Conservation (phyloP, 2,113 vertebrate species). For the Myotis brandtii region DNA sequence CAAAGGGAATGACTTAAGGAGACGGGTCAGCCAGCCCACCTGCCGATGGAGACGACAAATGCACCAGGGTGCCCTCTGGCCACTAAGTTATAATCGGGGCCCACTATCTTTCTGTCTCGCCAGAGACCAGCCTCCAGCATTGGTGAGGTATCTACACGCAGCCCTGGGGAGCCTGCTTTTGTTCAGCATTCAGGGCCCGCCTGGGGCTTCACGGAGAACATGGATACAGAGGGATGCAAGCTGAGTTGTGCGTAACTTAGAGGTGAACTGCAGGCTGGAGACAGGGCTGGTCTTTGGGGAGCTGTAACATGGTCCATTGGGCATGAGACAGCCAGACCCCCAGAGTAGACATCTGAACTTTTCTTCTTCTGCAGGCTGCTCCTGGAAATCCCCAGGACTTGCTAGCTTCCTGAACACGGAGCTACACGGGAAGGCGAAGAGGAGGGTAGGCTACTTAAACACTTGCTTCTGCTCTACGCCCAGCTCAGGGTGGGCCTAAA, state of each 20-base stretch:
- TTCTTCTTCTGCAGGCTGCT: constrained; percentile 28
- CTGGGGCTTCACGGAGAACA: constrained; percentile 58
- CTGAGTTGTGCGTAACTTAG: neutral
- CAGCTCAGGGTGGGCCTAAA: neutral
- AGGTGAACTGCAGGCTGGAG: constrained; percentile 26
- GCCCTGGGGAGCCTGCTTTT: constrained; percentile 77
- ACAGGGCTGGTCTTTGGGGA: constrained; percentile 45
- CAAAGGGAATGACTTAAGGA: constrained; percentile 72
- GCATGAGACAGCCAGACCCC: neutral
- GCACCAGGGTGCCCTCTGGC: constrained; percentile 67
- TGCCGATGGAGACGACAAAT: constrained; percentile 77
- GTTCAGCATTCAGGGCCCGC: neutral
- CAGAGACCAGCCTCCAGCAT: constrained; percentile 82
- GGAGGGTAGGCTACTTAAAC: constrained; percentile 27
- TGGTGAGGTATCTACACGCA: constrained; percentile 85
- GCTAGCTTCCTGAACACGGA: constrained; percentile 48
- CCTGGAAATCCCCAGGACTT: constrained; percentile 28
- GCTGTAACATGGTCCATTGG: constrained; percentile 7
- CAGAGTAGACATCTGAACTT: neutral
- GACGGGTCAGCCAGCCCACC: constrained; percentile 68
- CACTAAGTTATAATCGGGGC: constrained; percentile 74
- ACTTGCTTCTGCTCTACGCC: constrained; percentile 31
- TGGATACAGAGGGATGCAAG: neutral
- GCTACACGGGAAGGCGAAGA: constrained; percentile 30
- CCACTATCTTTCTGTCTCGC: constrained; percentile 75